These are phyloP conservation scores for Blastomussa wellsi DNA, from an alignment of 92 coral and sea anemone genomes.

Conservation along the genomic window DNA sequence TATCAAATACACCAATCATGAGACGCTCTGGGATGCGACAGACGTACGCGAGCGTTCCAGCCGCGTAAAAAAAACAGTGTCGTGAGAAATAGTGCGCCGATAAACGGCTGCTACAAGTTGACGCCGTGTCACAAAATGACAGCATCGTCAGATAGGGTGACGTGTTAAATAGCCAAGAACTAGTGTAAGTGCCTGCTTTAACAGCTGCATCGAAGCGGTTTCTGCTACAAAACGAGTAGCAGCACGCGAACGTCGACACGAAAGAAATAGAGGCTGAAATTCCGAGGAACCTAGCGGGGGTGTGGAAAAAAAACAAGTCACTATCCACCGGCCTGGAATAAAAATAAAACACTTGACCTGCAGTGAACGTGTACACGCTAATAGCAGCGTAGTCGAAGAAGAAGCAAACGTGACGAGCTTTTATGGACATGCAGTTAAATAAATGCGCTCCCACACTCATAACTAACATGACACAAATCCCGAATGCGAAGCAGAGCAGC, in stretches of 20 bases:
- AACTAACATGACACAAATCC: slow-evolving; percentile 72
- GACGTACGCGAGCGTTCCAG: slow-evolving; percentile 70
- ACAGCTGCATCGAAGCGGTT: slow-evolving; percentile 51
- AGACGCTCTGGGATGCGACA: slow-evolving; percentile 81
- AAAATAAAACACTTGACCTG: slow-evolving; percentile 77
- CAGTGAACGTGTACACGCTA: slow-evolving; percentile 78
- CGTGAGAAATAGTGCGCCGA: slow-evolving; percentile 66
- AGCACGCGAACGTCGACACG: slow-evolving; percentile 63
- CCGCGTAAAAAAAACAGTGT: slow-evolving; percentile 60
- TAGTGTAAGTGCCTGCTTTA: slow-evolving; percentile 64
- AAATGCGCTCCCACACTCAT: slow-evolving; percentile 92
- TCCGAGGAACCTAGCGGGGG: slow-evolving; percentile 55
- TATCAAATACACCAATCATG: slow-evolving; percentile 79
- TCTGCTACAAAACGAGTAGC: slow-evolving; percentile 71
- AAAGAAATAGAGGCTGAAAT: slow-evolving; percentile 69
- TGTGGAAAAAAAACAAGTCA: slow-evolving; percentile 39
- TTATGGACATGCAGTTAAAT: slow-evolving; percentile 84
- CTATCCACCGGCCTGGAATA: slow-evolving; percentile 67
- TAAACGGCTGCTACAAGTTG: slow-evolving; percentile 34
- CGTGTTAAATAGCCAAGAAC: slow-evolving; percentile 68
- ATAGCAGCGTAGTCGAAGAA: slow-evolving; percentile 95
- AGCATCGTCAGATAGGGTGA: slow-evolving; percentile 69
- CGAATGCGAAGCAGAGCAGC: slow-evolving; percentile 81
- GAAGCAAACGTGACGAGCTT: slow-evolving; percentile 84
- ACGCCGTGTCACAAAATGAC: slow-evolving; percentile 8